Base-by-base conservation (phyloP, 1,140 invertebrate genomes). In the Drosophila kepulauana region DNA sequence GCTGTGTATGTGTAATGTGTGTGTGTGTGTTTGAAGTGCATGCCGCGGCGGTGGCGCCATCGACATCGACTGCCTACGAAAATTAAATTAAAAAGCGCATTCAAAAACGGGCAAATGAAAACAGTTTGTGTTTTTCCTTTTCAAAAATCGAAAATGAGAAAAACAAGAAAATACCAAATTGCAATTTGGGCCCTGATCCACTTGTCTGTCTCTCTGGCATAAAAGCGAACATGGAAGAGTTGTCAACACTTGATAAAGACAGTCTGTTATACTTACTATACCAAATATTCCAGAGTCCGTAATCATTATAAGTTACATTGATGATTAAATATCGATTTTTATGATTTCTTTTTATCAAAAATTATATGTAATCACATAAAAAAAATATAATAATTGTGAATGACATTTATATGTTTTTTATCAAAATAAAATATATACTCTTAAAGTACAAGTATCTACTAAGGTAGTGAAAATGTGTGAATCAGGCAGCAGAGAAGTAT, bases 51-150 rank as follows among this genome's bases (percentile, higher is more conserved):
- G 6, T 33, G 6, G 30, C 5, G 30, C 30, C 30, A 33, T 33
- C 30, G 10, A 8, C 8, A 38, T 38, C 58, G 58, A 13, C 75
- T 59, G 82, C 82, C 84, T 78, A 80, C 70, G 67, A 88, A 87
- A 87, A 88, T 87, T 88, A 80, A 87, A 87, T 87, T 84, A 87
- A 87, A 88, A 87, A 71, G 79, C 84, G 57, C 68, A 80, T 70
- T 46, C 61, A 59, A 78, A 79, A 85, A 65, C 54, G 63, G 69
- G 43, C 70, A 52, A 59, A 57, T 59, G 25, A 79, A 73, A 85
- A 61, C 62, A 52, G 51, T 75, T 79, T 61, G 54, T 68, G 33
- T 67, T 80, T 56, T 66, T 57, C 61, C 57, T 25, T 28, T 70
- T 70, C 49, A 11, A 45, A 54, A 48, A 57, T 57, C 15, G 54